Conservation (phyloP, 2,797 vertebrate species). For the Syngnathus acus region DNA sequence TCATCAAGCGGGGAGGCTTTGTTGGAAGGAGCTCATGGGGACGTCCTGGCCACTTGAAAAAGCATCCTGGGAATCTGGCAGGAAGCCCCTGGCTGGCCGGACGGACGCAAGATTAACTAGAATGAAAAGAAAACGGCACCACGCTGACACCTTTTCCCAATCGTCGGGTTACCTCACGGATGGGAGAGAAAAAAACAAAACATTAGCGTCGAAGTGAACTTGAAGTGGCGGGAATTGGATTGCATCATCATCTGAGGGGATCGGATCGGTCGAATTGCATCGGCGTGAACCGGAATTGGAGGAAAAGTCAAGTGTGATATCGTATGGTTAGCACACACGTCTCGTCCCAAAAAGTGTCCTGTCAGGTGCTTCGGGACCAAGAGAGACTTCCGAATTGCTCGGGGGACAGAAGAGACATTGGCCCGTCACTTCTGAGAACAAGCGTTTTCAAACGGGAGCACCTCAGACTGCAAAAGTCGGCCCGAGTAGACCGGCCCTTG, state of each 20-base stretch:
- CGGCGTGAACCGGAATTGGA: neutral
- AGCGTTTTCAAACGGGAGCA: neutral
- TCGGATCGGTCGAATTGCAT: neutral
- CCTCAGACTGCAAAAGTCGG: neutral
- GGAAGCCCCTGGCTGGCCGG: conserved; percentile 6
- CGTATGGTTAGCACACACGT: neutral
- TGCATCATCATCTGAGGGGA: neutral
- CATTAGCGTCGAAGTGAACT: neutral
- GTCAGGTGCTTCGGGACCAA: neutral
- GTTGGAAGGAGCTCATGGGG: conserved; percentile 18
- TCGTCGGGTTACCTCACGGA: neutral
- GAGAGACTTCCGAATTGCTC: neutral
- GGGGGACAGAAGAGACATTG: neutral
- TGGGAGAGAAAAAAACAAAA: neutral
- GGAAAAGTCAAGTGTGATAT: neutral
- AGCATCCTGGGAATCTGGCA: conserved; percentile 27
- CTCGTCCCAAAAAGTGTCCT: neutral
- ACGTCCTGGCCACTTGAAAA: neutral
- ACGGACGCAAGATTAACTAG: neutral
- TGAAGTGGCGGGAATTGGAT: neutral
- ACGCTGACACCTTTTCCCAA: neutral
- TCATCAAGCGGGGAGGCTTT: conserved; percentile 49
- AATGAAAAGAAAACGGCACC: neutral
- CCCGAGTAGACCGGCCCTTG: neutral
- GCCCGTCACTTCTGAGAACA: neutral